Conservation (phyloP, 1,140 invertebrate genomes). For the Drosophila varians region DNA sequence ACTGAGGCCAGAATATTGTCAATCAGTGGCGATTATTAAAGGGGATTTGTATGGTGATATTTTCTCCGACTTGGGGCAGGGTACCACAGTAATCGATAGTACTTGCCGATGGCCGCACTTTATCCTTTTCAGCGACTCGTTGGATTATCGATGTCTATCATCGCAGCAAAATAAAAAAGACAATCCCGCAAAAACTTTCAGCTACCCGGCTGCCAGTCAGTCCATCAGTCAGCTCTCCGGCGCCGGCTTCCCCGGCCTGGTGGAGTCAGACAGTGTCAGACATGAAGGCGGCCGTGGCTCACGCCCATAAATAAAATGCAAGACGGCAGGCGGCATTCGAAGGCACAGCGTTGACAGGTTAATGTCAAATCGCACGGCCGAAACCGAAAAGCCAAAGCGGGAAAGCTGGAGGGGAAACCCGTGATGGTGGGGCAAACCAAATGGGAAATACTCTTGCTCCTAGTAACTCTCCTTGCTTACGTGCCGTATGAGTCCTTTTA, state of each 20-base stretch:
- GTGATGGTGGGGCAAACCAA: background rate
- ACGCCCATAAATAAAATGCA: slow-evolving; percentile 65
- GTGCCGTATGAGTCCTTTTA: background rate
- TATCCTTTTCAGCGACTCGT: background rate
- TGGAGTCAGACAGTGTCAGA: slow-evolving; percentile 31
- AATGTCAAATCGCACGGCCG: slow-evolving; percentile 71
- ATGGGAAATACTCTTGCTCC: background rate
- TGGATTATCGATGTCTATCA: slow-evolving; percentile 34
- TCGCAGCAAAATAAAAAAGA: slow-evolving; percentile 5
- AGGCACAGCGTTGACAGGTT: slow-evolving; percentile 64
- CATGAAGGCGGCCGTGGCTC: slow-evolving; percentile 18
- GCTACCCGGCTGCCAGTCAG: slow-evolving; percentile 39
- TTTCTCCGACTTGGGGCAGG: background rate
- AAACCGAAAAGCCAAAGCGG: slow-evolving; percentile 61
- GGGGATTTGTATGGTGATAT: background rate
- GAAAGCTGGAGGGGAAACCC: background rate
- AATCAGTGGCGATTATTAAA: background rate
- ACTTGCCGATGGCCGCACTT: slow-evolving; percentile 16
- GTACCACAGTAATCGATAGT: slow-evolving; percentile 2
- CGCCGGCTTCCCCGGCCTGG: background rate
- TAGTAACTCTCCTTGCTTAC: background rate
- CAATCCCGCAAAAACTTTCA: slow-evolving; percentile 28
- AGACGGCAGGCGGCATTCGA: slow-evolving; percentile 44
- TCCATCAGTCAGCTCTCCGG: slow-evolving; percentile 14
- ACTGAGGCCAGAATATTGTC: background rate